Evolutionary conservation across 2,797 vertebrate genomes (phyloP), one percentile per base, ranked within the genome.

Genomic region (Knipowitschia caucasica): DNA sequence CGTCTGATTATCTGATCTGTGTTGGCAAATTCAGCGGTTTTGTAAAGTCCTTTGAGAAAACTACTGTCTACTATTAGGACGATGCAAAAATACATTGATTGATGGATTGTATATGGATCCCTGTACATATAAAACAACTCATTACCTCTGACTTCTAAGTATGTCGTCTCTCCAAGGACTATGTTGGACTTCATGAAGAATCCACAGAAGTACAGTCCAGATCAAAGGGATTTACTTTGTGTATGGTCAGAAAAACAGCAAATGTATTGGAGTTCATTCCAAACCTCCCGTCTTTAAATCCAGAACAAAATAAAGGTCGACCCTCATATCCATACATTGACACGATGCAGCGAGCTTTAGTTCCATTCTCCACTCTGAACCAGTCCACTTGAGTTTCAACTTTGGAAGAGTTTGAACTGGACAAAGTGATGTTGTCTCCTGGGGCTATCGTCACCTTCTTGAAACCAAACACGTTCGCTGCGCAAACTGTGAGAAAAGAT

Each of bases 151-250:
- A 73, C 23, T 1, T 31, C 59, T 17, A 79, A 36, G 7, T 62
- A n/a, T 20, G 15, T 50, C 24, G 17, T 18, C 17, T 4, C 33
- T 0, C 1, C 14, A 34, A 56, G 7, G 17, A 64, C 39, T 8
- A 17, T 61, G 14, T 53, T 35, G 44, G 0, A 1, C 0, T 6
- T 15, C 0, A 4, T 10, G 45, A 65, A 74, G 33, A 68, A 60
- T 36, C 73, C 82, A 67, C 76, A 85, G 57, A 70, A 81, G 56
- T 78, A 83, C 26, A 75, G 17, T 4, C 76, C 82, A 18, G 63
- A 30, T 85, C 72, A 21, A 46, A 60, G 6, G 33, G 4, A 18
- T 66, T 14, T 29, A 59, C 59, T 23, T 0, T 2, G 10, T 49
- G 52, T 45, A 77, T 66, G 4, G 33, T 44, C 1, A 81, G 67